Evolutionary conservation across 2,888 invertebrate species (phyloP).

Genomic region (Cephalotes varians): DNA sequence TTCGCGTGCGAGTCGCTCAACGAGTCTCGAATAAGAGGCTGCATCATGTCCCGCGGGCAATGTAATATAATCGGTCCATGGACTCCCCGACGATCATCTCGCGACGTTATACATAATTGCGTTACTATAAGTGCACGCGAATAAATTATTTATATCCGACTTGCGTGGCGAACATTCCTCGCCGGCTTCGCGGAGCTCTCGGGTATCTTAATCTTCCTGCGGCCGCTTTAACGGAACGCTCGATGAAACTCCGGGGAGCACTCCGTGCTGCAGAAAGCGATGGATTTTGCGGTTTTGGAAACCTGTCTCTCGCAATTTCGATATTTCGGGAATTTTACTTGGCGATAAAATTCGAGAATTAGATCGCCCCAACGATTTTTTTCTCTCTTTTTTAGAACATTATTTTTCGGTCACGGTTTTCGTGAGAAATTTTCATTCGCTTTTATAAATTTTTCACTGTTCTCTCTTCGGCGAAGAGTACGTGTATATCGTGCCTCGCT

Average conservation of each 20-base stretch:
- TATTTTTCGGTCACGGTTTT: background rate
- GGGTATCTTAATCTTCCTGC: slow-evolving; percentile 39
- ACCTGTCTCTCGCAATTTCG: background rate
- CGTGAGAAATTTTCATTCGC: background rate
- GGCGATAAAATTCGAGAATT: background rate
- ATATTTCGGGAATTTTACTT: slow-evolving; percentile 2
- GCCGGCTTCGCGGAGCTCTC: background rate
- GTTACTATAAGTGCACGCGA: background rate
- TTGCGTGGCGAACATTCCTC: background rate
- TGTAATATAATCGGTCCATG: slow-evolving; percentile 10
- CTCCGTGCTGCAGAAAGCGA: background rate
- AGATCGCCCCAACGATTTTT: background rate
- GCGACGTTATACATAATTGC: slow-evolving; percentile 3
- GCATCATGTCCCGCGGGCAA: background rate
- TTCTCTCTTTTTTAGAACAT: background rate
- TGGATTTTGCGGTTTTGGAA: background rate
- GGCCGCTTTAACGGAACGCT: slow-evolving; percentile 28
- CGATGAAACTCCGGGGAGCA: slow-evolving; percentile 26
- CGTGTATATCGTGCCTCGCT: background rate
- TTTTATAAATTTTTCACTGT: slow-evolving; percentile 12
- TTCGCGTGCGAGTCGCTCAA: background rate
- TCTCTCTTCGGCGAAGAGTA: background rate
- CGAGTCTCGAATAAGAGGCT: background rate
- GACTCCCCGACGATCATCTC: background rate
- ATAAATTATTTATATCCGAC: slow-evolving; percentile 34